Evolutionary conservation across 2,113 vertebrate species (phyloP), one percentile per base, ranked within the genome.

Genomic region (Hipposideros armiger): DNA sequence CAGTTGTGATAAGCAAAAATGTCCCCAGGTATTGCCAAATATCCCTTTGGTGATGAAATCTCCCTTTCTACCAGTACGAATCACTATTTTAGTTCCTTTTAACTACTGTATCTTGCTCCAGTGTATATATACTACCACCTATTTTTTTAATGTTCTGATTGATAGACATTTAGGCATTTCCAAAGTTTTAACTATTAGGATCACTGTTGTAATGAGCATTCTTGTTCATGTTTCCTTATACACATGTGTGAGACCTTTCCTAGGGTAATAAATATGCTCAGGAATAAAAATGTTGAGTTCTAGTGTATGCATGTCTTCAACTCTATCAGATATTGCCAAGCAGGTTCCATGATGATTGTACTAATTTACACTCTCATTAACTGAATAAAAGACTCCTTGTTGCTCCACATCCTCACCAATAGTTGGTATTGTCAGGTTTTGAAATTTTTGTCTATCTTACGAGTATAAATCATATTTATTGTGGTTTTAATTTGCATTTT

Each of bases 401-500:
- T 85, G 16, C 11, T 47, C 24, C 47, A 90, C 13, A 76, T 87
- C 24, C 36, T 92, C 17, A 66, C 17, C 28, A 74, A 83, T 28
- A 70, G 30, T 52, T 86, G 54, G 26, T 85, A 47, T 86, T 89
- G 16, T 77, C 40, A 94, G 10, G 85, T 69, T 87, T 87, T 95
- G 56, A 67, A 60, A 50, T n/a, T 74, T 80, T 80, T 91, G 10
- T 80, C 58, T 90, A 74, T 22, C 15, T 92, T 69, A 70, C 92
- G 45, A 15, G 13, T 42, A 7, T 87, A 69, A 60, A 40, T 95
- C 2, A 74, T 56, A 87, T 56, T 87, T 40, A 69, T 70, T 87
- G 54, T 93, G 42, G n/a, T 73, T 83, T 92, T 95, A 84, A 84
- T 84, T 94, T 93, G 11, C 36, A 90, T 87, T 94, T 80, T 15